Evolutionary conservation across 2,797 vertebrate genomes (phyloP).

Genomic region (Sebastes oblongus): DNA sequence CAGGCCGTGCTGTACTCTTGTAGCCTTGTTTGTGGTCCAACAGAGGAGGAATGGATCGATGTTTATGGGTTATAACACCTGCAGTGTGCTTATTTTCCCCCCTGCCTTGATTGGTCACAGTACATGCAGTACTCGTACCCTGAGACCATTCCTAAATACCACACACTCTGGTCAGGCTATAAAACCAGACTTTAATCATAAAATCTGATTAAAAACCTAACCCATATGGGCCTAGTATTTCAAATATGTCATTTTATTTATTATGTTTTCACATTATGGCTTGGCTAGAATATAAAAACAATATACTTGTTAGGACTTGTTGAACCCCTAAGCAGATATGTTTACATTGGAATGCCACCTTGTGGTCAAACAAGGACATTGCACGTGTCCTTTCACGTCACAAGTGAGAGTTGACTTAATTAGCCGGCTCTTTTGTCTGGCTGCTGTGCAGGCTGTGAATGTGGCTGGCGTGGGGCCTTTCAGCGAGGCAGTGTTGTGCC

Average conservation of each 20-base stretch:
- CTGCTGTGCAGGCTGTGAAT: slow-evolving; percentile 85
- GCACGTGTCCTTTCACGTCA: background rate
- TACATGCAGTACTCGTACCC: background rate
- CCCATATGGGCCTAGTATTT: background rate
- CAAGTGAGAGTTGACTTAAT: background rate
- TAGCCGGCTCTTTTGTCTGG: background rate
- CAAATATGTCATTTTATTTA: background rate
- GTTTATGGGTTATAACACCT: background rate
- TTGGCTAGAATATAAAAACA: background rate
- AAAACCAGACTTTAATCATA: background rate
- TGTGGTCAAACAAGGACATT: slow-evolving; percentile 48
- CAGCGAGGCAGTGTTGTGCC: slow-evolving; percentile 90
- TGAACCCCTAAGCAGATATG: background rate
- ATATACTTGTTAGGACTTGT: background rate
- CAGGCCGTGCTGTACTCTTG: background rate
- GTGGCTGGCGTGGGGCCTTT: slow-evolving; percentile 90
- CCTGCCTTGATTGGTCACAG: background rate
- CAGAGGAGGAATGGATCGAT: background rate
- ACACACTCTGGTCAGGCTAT: background rate
- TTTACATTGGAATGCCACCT: slow-evolving; percentile 60
- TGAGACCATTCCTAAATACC: background rate
- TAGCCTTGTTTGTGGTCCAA: background rate
- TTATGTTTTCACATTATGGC: background rate
- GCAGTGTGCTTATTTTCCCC: background rate
- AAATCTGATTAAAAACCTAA: background rate